Conservation (phyloP, 2,797 vertebrate genomes). For the Gobio occitaniae region DNA sequence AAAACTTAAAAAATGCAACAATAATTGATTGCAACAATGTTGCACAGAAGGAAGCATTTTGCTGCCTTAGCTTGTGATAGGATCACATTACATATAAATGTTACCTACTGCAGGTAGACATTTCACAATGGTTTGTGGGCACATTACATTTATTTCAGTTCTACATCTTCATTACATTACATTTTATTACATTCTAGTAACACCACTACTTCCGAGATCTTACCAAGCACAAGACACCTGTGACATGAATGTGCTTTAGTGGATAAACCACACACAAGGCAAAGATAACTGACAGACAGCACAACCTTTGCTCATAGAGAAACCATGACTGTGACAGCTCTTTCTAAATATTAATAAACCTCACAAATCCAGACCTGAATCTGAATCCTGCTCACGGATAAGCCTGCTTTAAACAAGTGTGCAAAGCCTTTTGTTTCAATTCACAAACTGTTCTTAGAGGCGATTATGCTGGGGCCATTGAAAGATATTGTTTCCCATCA, state of each 20-base stretch:
- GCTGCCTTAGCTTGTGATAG: neutral
- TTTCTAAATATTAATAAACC: slow-evolving; percentile 24
- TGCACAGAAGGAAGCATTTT: neutral
- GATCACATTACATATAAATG: neutral
- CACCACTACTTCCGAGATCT: neutral
- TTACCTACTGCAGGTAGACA: neutral
- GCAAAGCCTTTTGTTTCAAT: slow-evolving; percentile 16
- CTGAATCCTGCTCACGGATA: slow-evolving; percentile 9
- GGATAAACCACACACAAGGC: slow-evolving; percentile 9
- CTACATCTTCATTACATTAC: too few species aligned
- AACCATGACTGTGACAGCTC: slow-evolving; percentile 19
- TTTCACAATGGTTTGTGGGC: neutral
- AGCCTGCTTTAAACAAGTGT: slow-evolving; percentile 7
- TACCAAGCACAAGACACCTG: neutral
- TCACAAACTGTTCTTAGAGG: neutral
- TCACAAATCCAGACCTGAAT: slow-evolving; percentile 1
- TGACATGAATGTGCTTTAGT: slow-evolving; percentile 10
- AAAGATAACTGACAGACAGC: slow-evolving; percentile 18
- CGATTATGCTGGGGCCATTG: slow-evolving; percentile 27
- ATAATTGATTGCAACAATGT: too few species aligned
- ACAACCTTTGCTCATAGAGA: slow-evolving; percentile 19
- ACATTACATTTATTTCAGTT: neutral
- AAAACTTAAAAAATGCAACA: neutral
- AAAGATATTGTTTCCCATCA: slow-evolving; percentile 7
- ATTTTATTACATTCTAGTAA: neutral